A percentile compares a stretch with the other conserved stretches of the same genome.
Evolutionary conservation across 2,888 invertebrate genomes (phyloP).

Genomic region (Andrena bucephala): DNA sequence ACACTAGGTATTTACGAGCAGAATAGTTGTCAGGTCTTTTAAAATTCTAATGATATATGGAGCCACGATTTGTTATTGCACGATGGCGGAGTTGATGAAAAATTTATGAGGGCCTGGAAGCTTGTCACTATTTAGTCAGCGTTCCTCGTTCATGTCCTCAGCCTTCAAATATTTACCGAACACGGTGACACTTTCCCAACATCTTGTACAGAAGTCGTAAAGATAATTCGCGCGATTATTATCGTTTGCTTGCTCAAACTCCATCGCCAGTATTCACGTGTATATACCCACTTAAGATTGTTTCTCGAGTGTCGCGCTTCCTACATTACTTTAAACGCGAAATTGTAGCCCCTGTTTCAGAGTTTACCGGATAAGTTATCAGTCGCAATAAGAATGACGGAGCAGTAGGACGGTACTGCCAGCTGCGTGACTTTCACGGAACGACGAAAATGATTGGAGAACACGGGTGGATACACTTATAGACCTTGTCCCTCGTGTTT

Average conservation of each 20-base stretch:
- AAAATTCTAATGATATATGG: too few relatives aligned
- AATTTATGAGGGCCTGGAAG: too few relatives aligned
- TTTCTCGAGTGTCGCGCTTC: conserved; percentile 56
- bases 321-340: conserved; percentile 70
- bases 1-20: too few relatives aligned
- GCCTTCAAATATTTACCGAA: too few relatives aligned
- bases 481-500: conserved; percentile 1
- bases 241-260: neutral
- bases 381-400: conserved; percentile 62
- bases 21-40: too few relatives aligned
- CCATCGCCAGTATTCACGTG: neutral
- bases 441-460: conserved; percentile 56
- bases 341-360: conserved; percentile 38
- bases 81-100: too few relatives aligned
- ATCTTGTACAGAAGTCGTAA: too few relatives aligned
- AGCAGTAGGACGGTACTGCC: conserved; percentile 61
- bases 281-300: conserved; percentile 32
- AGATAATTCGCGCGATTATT: too few relatives aligned
- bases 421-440: conserved; percentile 71
- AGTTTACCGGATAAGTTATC: conserved; percentile 32
- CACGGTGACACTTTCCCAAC: too few relatives aligned
- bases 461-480: conserved; percentile 22
- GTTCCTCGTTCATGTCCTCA: too few relatives aligned
- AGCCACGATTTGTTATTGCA: too few relatives aligned
- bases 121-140: too few relatives aligned